Evolutionary conservation across 2,797 vertebrate genomes (phyloP), one percentile per base, ranked within the genome.

Genomic region (Typhlichthys subterraneus): DNA sequence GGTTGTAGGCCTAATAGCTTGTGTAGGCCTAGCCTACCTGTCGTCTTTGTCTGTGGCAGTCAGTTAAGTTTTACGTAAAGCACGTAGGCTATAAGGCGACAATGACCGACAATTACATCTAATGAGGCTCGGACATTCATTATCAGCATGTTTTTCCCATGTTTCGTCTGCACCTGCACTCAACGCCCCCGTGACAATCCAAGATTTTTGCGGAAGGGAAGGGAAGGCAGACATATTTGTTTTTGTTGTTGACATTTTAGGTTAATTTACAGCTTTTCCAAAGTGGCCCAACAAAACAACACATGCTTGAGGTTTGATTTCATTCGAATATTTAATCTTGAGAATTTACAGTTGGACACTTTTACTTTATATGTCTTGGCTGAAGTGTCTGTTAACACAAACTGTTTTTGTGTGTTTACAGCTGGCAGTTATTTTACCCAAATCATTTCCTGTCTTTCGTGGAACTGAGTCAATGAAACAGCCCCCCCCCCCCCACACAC

Each of bases 321-420:
- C 54, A 52, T 58, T 49, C 67, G 45, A 58, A 38, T 54, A 45
- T 53, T 29, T 10, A 75, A 73, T 59, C 45, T 61, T 59, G 15
- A 63, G 9, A 67, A 68, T 82, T 82, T 82, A 69, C 59, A 65
- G 57, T 53, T 73, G 57, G 56, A 42, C 23, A 2, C 51, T 68
- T 57, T 52, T 19, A 10, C 42, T 63, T 59, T 52, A 65, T 49
- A 29, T 6, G 42, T 74, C 75, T 72, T 55, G 68, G 50, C 53
- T 47, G 72, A 57, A 61, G 61, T 69, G 67, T 70, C 82, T 57
- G 71, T 88, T 82, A 85, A 87, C 77, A 52, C 50, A 69, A 69
- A 61, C 61, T 77, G 79, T 87, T 85, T 79, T 75, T 76, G 63
- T 72, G 78, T 85, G 75, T 81, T 84, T 81, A 70, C 64, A 78